A percentile compares a stretch with the other conserved stretches of the same genome.
Evolutionary conservation across 2,113 vertebrate genomes (phyloP).

Genomic region (Entosphenus tridentatus): DNA sequence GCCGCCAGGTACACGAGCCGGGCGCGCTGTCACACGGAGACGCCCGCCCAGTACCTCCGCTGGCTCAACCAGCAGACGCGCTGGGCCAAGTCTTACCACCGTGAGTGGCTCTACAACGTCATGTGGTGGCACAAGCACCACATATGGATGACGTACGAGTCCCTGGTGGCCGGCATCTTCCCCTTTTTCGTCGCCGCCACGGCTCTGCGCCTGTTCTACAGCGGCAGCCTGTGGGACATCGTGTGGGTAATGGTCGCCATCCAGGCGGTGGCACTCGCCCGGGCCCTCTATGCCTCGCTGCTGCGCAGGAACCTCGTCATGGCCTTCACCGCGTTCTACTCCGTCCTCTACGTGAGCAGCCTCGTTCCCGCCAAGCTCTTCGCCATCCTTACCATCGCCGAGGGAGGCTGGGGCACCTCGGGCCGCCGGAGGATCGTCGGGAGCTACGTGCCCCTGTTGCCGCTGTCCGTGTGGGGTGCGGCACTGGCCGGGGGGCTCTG

Average conservation of each 20-base stretch:
- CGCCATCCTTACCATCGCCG: conserved; percentile 55
- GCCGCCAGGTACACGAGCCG: conserved; percentile 38
- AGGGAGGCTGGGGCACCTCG: conserved; percentile 65
- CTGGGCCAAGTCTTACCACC: conserved; percentile 73
- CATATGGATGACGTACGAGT: conserved; percentile 76
- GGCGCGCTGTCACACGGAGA: conserved; percentile 64
- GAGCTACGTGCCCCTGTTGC: conserved; percentile 35
- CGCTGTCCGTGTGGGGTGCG: no score
- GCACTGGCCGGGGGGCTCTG: not conserved
- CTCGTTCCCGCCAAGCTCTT: conserved; percentile 64
- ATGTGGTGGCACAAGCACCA: conserved; percentile 79
- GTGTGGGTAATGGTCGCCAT: conserved; percentile 60
- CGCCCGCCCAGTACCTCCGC: conserved; percentile 44
- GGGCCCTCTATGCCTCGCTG: conserved; percentile 43
- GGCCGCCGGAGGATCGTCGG: conserved; percentile 47
- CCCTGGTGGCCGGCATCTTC: conserved; percentile 51
- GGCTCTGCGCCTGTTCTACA: conserved; percentile 50
- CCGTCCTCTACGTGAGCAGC: conserved; percentile 55
- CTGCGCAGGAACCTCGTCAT: conserved; percentile 31
- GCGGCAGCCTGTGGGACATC: conserved; percentile 47
- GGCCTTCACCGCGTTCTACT: conserved; percentile 60
- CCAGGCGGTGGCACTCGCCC: conserved; percentile 49
- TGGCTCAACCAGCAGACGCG: conserved; percentile 74
- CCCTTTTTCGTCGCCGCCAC: conserved; percentile 65
- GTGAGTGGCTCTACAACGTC: conserved; percentile 66